Percentiles rank a stretch among this genome's conserved stretches.
phyloP scores from a whole-genome alignment of 2,888 invertebrate genomes.

The Strigamia maritima region DNA sequence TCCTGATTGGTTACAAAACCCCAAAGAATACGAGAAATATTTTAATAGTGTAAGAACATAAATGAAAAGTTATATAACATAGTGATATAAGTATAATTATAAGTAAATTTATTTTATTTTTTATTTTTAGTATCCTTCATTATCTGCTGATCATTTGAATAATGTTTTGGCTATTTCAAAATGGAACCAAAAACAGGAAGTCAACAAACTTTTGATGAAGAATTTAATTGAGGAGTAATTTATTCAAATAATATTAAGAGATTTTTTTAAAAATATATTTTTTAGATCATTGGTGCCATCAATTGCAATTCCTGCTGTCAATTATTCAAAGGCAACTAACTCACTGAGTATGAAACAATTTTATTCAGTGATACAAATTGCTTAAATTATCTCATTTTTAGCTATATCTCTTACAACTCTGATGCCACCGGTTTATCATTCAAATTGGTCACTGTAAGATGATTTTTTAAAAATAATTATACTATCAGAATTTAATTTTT shows the following conservation, averaged over 20 bases:
- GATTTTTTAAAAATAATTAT: neutral
- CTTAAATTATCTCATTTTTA: neutral
- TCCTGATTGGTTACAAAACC: neutral
- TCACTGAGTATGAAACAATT: neutral
- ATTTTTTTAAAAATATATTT: neutral
- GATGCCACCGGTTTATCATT: neutral
- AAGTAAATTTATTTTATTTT: neutral
- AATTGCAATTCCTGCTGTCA: neutral
- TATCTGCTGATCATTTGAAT: neutral
- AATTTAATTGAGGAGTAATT: neutral
- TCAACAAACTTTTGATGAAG: neutral
- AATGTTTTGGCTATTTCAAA: neutral
- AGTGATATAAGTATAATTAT: no score
- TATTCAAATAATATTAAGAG: no score
- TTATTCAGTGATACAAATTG: no score
- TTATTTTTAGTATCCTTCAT: neutral
- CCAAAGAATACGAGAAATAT: neutral
- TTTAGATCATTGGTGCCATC: neutral
- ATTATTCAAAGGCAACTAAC: neutral
- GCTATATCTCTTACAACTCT: neutral
- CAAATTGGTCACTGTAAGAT: neutral
- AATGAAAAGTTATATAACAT: neutral
- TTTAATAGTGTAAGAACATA: neutral
- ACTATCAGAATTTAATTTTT: neutral
- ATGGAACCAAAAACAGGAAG: neutral